phyloP scores from a whole-genome alignment of 1,140 invertebrate genomes.

The Scaptomyza graminum region DNA sequence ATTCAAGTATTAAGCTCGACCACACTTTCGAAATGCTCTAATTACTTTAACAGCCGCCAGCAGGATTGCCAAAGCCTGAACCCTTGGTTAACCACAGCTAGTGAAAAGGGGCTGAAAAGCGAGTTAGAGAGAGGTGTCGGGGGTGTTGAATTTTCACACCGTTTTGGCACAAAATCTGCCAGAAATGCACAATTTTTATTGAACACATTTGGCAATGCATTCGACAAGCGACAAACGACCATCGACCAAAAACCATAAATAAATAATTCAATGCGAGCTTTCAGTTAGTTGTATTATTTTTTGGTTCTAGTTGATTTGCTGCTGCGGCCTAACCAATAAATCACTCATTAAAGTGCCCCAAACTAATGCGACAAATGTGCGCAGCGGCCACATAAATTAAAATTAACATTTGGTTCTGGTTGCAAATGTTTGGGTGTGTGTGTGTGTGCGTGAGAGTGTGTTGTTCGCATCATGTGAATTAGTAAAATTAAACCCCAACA shows the following conservation, averaged over 20 bases:
- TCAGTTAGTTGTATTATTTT: slow-evolving; percentile 28
- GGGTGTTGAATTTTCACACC: slow-evolving; percentile 22
- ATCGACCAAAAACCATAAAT: slow-evolving; percentile 57
- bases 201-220: slow-evolving; percentile 53
- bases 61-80: slow-evolving; percentile 40
- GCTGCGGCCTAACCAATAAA: slow-evolving; percentile 66
- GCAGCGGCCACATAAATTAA: slow-evolving; percentile 76
- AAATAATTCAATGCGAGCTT: slow-evolving; percentile 68
- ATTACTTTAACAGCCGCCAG: slow-evolving; percentile 75
- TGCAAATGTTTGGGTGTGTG: slow-evolving; percentile 2
- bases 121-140: neutral
- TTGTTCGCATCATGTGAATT: slow-evolving; percentile 70
- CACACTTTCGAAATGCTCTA: slow-evolving; percentile 63
- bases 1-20: slow-evolving; percentile 43
- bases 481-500: slow-evolving; percentile 78
- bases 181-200: slow-evolving; percentile 62
- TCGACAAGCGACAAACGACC: slow-evolving; percentile 16
- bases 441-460: slow-evolving; percentile 15
- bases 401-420: slow-evolving; percentile 69
- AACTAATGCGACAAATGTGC: slow-evolving; percentile 78
- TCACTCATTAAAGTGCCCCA: slow-evolving; percentile 77
- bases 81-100: slow-evolving; percentile 24
- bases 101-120: neutral
- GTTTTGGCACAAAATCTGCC: slow-evolving; percentile 28
- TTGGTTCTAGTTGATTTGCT: slow-evolving; percentile 25